phyloP scores from a whole-genome alignment of 2,113 vertebrate species.

The Chloroceryle aenea region DNA sequence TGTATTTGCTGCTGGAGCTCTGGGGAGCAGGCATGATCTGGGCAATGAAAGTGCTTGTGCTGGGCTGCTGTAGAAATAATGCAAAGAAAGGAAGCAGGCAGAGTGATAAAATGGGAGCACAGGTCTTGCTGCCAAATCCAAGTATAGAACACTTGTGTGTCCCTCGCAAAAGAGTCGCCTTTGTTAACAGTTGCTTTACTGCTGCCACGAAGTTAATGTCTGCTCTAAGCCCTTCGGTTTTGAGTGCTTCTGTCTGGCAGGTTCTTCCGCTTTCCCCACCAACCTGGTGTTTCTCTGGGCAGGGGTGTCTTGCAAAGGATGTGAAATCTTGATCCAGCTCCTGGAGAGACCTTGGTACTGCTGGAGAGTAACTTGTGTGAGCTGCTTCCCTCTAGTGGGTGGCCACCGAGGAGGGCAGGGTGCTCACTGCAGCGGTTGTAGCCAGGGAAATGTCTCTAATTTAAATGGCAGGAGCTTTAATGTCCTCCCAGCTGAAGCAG shows the following conservation, averaged over 20 bases:
- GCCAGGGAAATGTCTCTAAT: not conserved
- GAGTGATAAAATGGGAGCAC: not conserved
- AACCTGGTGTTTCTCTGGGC: not conserved
- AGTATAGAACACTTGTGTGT: rapidly evolving
- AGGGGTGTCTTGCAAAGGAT: rapidly evolving
- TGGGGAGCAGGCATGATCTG: rapidly evolving
- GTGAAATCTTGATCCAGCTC: rapidly evolving
- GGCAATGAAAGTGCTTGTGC: not conserved
- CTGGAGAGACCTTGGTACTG: not conserved
- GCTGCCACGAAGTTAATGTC: rapidly evolving
- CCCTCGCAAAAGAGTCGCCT: rapidly evolving
- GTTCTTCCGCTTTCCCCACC: not conserved
- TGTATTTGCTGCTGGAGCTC: not conserved
- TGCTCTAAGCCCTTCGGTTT: not conserved
- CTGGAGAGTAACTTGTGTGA: not conserved
- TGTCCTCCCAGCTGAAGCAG: not conserved
- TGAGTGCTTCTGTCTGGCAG: rapidly evolving
- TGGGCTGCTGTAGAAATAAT: not conserved
- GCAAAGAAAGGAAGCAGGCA: not conserved
- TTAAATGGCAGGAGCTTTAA: not conserved
- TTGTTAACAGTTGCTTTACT: rapidly evolving
- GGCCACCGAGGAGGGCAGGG: not conserved
- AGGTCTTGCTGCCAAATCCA: not conserved
- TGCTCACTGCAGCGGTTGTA: rapidly evolving
- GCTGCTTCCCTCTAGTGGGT: not conserved